Evolutionary conservation across 1,140 invertebrate species (phyloP).

Genomic region (Hirudo medicinalis): DNA sequence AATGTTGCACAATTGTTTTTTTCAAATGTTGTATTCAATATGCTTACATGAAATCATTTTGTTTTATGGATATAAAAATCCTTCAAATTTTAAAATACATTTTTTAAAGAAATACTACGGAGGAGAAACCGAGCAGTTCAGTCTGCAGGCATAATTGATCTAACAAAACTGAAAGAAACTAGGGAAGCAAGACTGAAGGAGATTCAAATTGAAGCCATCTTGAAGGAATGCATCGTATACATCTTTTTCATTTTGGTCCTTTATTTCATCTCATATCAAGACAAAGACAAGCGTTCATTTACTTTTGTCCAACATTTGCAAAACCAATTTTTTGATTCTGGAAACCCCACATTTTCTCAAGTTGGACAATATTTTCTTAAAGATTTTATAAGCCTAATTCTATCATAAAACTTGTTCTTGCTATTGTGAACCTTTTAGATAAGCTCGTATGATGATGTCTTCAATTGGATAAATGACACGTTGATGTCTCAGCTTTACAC

Average conservation of each 20-base stretch:
- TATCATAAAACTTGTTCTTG: neutral
- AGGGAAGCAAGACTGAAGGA: constrained; percentile 39
- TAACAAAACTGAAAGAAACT: constrained; percentile 29
- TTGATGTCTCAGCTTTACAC: constrained; percentile 36
- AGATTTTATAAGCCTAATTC: neutral
- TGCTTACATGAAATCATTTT: neutral
- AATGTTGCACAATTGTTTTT: too few relatives aligned
- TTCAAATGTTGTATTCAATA: too few relatives aligned
- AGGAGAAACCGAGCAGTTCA: constrained; percentile 28
- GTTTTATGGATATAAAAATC: neutral
- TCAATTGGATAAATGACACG: constrained; percentile 30
- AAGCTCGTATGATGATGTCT: constrained; percentile 20
- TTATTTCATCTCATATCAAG: constrained; percentile 40
- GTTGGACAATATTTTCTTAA: neutral
- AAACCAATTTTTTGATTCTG: constrained; percentile 28
- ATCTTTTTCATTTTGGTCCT: constrained; percentile 36
- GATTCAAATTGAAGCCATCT: constrained; percentile 42
- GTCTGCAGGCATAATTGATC: constrained; percentile 32
- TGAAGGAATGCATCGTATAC: constrained; percentile 42
- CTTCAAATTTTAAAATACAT: neutral
- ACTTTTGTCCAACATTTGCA: constrained; percentile 29
- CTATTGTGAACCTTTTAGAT: constrained; percentile 11
- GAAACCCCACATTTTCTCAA: neutral
- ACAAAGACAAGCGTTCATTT: constrained; percentile 32
- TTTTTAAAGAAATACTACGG: constrained; percentile 27